Percentiles rank a stretch among this genome's conserved stretches.
Evolutionary conservation across 2,797 vertebrate genomes (phyloP).

Genomic region (Anisognathus igniventris): DNA sequence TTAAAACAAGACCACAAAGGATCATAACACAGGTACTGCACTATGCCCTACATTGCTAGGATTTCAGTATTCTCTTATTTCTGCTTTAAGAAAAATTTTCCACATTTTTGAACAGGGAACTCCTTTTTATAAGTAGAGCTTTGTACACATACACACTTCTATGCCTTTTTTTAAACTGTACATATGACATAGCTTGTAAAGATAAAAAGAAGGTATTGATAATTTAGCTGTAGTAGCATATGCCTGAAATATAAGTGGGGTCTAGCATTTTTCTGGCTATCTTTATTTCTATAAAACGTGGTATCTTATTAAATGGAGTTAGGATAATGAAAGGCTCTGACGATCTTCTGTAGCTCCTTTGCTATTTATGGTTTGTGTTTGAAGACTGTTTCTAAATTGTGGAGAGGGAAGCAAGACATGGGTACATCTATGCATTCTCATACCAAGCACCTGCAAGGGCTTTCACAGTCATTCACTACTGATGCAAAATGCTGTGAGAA

Average conservation of each 20-base stretch:
- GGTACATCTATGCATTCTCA: not conserved
- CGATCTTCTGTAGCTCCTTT: not conserved
- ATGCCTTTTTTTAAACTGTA: not conserved
- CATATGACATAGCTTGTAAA: not conserved
- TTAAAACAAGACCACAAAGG: not conserved
- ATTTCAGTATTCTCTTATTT: not conserved
- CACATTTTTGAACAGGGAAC: not conserved
- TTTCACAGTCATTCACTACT: not conserved
- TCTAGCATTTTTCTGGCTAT: not conserved
- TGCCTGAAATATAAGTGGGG: not conserved
- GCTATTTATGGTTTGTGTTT: not conserved
- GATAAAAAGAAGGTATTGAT: not conserved
- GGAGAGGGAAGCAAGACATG: not conserved
- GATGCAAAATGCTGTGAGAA: not conserved
- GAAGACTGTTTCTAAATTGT: not conserved
- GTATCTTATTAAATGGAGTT: not conserved
- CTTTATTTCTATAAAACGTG: not conserved
- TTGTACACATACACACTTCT: not conserved
- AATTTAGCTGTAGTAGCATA: not conserved
- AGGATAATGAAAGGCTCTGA: not conserved
- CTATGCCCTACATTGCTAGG: not conserved
- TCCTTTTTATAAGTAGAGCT: not conserved
- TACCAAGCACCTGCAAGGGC: not conserved
- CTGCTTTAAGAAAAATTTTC: not conserved
- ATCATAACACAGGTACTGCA: not conserved